These are phyloP conservation scores for Andrena chrysosceles DNA, from an alignment of 2,888 invertebrate genomes.

Conservation along the genomic window DNA sequence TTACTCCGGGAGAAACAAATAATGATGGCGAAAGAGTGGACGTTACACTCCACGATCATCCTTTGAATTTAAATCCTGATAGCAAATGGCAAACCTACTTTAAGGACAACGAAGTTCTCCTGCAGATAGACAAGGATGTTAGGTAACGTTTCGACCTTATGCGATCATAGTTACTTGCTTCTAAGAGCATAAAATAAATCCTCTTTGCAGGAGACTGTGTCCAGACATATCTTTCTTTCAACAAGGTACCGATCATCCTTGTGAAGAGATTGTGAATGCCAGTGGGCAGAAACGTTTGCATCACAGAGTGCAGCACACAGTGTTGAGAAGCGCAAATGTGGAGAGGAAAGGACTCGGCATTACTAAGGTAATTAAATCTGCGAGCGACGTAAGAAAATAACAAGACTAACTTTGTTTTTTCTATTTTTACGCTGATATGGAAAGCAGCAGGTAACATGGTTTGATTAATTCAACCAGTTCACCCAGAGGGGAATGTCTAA, in stretches of 20 bases:
- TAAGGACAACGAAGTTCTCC: constrained; percentile 97
- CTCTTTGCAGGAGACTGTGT: constrained; percentile 89
- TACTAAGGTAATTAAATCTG: constrained; percentile 89
- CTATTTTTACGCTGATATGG: constrained; percentile 66
- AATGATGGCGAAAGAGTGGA: constrained; percentile 87
- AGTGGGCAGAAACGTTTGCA: constrained; percentile 94
- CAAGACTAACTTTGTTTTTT: constrained; percentile 50
- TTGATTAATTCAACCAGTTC: constrained; percentile 14
- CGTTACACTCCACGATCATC: constrained; percentile 91
- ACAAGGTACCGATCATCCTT: constrained; percentile 96
- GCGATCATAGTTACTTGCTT: background rate
- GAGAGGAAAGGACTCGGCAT: constrained; percentile 95
- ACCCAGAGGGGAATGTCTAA: background rate
- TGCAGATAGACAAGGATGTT: constrained; percentile 99
- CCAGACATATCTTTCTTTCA: constrained; percentile 99
- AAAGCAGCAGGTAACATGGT: constrained; percentile 79
- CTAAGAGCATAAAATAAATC: constrained; percentile 35
- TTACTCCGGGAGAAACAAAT: constrained; percentile 90
- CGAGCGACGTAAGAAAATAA: background rate
- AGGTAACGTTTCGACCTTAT: constrained; percentile 83
- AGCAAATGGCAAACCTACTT: constrained; percentile 98
- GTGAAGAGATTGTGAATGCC: constrained; percentile 91
- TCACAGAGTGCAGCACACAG: constrained; percentile 94
- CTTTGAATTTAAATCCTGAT: constrained; percentile 96
- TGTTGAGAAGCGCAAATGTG: constrained; percentile 94